Conservation (phyloP, 92 coral and sea anemone genomes). For the Pocillopora grandis region DNA sequence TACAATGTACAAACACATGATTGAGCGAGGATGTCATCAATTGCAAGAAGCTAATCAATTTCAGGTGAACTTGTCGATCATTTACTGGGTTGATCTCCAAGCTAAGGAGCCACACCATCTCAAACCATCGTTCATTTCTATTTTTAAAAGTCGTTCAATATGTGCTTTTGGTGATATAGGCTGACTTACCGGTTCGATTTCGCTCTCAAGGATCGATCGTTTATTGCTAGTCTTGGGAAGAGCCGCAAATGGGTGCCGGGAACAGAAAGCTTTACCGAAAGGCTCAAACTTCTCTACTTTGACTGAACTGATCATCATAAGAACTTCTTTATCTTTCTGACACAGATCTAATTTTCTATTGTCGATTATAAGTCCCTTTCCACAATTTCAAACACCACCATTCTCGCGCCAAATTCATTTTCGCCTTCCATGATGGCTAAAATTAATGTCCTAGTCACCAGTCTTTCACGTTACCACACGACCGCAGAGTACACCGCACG, state of each 20-base stretch:
- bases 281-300: conserved; percentile 59
- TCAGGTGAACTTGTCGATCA: too few species aligned
- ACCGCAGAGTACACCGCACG: too few species aligned
- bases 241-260: conserved; percentile 56
- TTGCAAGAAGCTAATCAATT: too few species aligned
- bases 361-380: background rate
- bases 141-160: background rate
- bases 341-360: background rate
- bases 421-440: background rate
- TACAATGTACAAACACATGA: too few species aligned
- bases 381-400: too few species aligned
- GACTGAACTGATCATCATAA: conserved; percentile 52
- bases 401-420: background rate
- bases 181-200: conserved; percentile 13
- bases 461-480: conserved; percentile 1
- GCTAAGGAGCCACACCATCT: background rate
- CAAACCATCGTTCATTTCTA: background rate
- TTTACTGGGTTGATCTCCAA: too few species aligned
- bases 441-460: background rate
- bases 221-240: background rate
- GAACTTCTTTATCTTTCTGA: background rate
- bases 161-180: background rate
- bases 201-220: conserved; percentile 1
- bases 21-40: too few species aligned
- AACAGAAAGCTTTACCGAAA: conserved; percentile 56